Evolutionary conservation across 2,797 vertebrate species (phyloP), one percentile per base, ranked within the genome.

Genomic region (Garrulus glandarius): DNA sequence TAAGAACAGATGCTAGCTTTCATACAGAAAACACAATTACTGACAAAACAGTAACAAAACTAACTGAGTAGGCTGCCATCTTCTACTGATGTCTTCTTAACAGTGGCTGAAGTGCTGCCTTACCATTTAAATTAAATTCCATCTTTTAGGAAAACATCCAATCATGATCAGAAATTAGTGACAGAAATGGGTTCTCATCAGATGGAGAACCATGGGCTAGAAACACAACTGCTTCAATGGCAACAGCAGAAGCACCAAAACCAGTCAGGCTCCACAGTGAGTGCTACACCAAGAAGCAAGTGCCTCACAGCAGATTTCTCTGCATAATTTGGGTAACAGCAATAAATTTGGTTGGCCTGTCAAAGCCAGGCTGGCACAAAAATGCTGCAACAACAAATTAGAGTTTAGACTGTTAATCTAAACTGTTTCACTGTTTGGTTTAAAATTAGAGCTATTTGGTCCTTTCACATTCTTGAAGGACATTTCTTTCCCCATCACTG

Each of bases 1-100:
- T 39, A 92, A 55, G 50, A 95, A 76, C 94, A 95, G 93, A 84
- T 93, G 94, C 34, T 92, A 84, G 36, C 41, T 92, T 75, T 72
- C 68, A 78, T 53, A 56, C 1, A 88, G 71, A 50, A 92, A 93
- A 92, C 34, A 87, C 63, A 93, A 79, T 79, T 90, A 89, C 80
- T 86, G 55, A 87, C 72, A 87, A 84, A 86, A 93, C 39, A 61
- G 76, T 13, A 90, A 61, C 47, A 91, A 71, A 77, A 76, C 74
- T 52, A 68, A 70, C 44, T 7, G 41, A 89, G 37, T 17, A 78
- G 56, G 64, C 11, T 83, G 49, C 29, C 41, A 47, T 67, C 77
- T 72, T 76, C 70, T 30, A 56, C 77, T 86, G 39, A 56, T 10
- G 26, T 52, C 86, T 59, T 49, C 29, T 76, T 92, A 89, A 15